These are phyloP conservation scores for Leptinotarsa peninsularis DNA, from an alignment of 2,888 invertebrate species.

Conservation along the genomic window DNA sequence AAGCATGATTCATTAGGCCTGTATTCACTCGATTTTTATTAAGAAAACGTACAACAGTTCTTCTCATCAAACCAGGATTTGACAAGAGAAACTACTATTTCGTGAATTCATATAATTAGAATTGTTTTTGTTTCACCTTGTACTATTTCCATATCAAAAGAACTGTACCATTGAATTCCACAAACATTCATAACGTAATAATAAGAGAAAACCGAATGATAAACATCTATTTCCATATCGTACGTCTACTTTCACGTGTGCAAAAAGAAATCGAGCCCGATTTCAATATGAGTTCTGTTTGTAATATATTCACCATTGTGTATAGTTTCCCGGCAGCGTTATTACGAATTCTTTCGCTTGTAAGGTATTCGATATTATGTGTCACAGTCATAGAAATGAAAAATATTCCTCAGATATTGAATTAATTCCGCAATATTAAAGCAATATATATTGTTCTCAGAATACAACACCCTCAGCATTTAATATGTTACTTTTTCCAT, in stretches of 20 bases:
- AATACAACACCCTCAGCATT: constrained; percentile 19
- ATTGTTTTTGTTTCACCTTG: too few relatives aligned
- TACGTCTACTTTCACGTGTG: neutral
- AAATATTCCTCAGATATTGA: constrained; percentile 43
- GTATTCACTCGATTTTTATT: too few relatives aligned
- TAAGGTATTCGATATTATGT: constrained; percentile 37
- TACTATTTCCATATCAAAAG: too few relatives aligned
- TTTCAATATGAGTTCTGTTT: constrained; percentile 25
- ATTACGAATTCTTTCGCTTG: constrained; percentile 39
- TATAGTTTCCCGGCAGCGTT: constrained; percentile 31
- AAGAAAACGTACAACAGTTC: too few relatives aligned
- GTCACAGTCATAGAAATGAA: constrained; percentile 45
- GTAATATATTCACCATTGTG: constrained; percentile 29
- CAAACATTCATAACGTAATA: neutral
- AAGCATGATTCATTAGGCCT: too few relatives aligned
- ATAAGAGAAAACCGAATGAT: neutral
- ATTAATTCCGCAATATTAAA: constrained; percentile 40
- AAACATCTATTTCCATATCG: neutral
- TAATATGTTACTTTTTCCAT: constrained; percentile 26
- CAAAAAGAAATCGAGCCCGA: neutral
- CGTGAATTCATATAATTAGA: too few relatives aligned
- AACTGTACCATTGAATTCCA: too few relatives aligned
- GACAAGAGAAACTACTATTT: too few relatives aligned
- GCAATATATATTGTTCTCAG: constrained; percentile 35
- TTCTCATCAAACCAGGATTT: too few relatives aligned